phyloP scores from a whole-genome alignment of 2,888 invertebrate species.

The Bedellia somnulentella region DNA sequence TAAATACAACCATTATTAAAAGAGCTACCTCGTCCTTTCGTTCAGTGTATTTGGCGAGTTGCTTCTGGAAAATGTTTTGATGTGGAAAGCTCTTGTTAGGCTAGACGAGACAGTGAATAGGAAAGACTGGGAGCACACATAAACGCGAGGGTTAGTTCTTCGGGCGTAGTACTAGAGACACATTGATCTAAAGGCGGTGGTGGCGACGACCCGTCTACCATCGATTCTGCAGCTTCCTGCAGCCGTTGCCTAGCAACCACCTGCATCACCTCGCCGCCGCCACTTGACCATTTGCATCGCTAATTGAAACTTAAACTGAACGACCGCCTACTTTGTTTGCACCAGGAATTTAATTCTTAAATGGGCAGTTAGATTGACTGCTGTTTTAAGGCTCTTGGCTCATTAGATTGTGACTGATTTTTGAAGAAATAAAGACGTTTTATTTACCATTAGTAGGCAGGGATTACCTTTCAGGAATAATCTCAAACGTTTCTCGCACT shows the following conservation, averaged over 20 bases:
- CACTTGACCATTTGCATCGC: conserved; percentile 7
- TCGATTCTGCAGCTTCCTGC: conserved; percentile 62
- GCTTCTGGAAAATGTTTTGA: background rate
- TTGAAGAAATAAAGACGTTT: too few species aligned
- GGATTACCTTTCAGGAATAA: too few species aligned
- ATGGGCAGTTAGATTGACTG: too few species aligned
- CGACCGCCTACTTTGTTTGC: too few species aligned
- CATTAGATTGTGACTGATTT: too few species aligned
- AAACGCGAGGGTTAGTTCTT: conserved; percentile 18
- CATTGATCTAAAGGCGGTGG: conserved; percentile 51
- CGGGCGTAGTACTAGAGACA: conserved; percentile 61
- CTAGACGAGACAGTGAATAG: conserved; percentile 1
- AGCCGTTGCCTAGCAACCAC: conserved; percentile 48
- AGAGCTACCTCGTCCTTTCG: conserved; percentile 27
- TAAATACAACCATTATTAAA: conserved; percentile 11
- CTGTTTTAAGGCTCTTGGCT: too few species aligned
- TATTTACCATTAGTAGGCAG: too few species aligned
- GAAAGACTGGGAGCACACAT: conserved; percentile 26
- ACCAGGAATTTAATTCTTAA: too few species aligned
- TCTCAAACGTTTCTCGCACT: too few species aligned
- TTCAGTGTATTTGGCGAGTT: background rate
- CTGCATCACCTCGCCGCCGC: conserved; percentile 30
- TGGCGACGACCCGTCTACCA: conserved; percentile 52
- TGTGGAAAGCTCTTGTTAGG: background rate
- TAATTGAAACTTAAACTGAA: conserved; percentile 1